A percentile compares a stretch with the other conserved stretches of the same genome.
Evolutionary conservation across 2,797 vertebrate genomes (phyloP).

Genomic region (Sparus aurata): DNA sequence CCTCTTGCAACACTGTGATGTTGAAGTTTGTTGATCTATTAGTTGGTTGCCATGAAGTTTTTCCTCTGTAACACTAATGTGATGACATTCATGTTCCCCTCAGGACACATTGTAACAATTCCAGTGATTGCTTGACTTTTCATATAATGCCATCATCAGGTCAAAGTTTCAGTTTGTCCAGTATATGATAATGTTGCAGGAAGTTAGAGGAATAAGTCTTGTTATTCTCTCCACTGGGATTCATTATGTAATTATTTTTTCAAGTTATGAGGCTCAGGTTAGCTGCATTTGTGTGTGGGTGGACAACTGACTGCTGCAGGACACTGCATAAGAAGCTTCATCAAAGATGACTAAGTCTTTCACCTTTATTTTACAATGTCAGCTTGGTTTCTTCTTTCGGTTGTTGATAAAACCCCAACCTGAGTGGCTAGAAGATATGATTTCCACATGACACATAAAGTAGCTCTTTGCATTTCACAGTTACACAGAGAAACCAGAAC

Average conservation of each 20-base stretch:
- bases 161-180: not conserved
- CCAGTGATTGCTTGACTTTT: not conserved
- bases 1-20: too few relatives aligned
- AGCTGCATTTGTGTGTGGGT: conserved; percentile 54
- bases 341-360: conserved; percentile 37
- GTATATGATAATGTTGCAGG: not conserved
- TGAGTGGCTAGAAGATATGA: not conserved
- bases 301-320: conserved; percentile 57
- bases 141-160: not conserved
- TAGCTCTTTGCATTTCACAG: conserved; percentile 5
- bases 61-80: not conserved
- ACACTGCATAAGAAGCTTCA: conserved; percentile 43
- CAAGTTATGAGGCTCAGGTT: conserved; percentile 32
- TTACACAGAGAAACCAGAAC: not conserved
- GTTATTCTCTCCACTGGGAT: conserved; percentile 16
- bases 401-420: conserved; percentile 4
- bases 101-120: not conserved
- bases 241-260: conserved; percentile 35
- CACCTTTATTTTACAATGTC: conserved; percentile 56
- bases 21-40: too few relatives aligned
- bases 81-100: not conserved
- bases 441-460: conserved; percentile 13
- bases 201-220: conserved; percentile 8
- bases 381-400: conserved; percentile 17
- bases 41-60: too few relatives aligned